Conservation (phyloP, 2,797 vertebrate species). For the Pachyuromys duprasi region DNA sequence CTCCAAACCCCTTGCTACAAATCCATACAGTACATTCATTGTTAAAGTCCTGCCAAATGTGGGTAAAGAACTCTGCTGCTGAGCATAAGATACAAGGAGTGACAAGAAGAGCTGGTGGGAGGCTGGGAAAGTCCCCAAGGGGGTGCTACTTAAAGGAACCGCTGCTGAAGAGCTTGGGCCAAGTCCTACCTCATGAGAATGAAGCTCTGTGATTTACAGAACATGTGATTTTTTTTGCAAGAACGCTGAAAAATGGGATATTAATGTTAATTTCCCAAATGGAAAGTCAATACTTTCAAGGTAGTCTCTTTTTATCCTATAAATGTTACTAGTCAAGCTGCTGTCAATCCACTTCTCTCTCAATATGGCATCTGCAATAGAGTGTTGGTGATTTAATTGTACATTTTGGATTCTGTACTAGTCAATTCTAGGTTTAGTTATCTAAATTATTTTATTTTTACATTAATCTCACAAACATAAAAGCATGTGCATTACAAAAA, state of each 20-base stretch:
- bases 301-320: background rate
- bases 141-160: background rate
- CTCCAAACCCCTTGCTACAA: conserved; percentile 80
- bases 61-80: conserved; percentile 81
- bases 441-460: conserved; percentile 34
- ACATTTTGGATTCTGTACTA: background rate
- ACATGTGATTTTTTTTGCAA: conserved; percentile 11
- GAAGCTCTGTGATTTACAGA: background rate
- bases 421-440: background rate
- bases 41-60: conserved; percentile 79
- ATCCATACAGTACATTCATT: conserved; percentile 74
- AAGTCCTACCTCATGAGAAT: background rate
- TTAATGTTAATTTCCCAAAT: background rate
- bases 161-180: background rate
- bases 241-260: background rate
- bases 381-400: background rate
- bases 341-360: background rate
- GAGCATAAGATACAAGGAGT: conserved; percentile 45
- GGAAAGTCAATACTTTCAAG: background rate
- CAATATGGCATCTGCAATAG: background rate
- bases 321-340: background rate
- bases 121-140: background rate
- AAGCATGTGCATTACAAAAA: conserved; percentile 27
- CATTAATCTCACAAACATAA: background rate
- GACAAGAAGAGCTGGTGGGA: background rate